These are phyloP conservation scores for Eclectus roratus DNA, from an alignment of 2,113 vertebrate genomes.

Conservation along the genomic window DNA sequence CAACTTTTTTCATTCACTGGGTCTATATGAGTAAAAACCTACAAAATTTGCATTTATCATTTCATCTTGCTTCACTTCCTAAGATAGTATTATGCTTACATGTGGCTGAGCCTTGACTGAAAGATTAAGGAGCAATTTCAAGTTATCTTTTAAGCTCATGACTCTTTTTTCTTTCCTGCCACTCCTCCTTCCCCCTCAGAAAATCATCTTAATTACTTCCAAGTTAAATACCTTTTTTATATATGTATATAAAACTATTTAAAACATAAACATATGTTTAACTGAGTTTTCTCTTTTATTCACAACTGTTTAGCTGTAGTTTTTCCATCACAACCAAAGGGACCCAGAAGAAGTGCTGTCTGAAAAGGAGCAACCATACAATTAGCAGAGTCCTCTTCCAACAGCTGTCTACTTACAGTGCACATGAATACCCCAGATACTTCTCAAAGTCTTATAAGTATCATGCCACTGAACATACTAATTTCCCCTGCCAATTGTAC, in stretches of 20 bases:
- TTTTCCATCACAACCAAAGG: neutral
- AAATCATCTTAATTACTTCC: neutral
- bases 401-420: conserved; percentile 2
- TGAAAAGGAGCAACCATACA: conserved; percentile 3
- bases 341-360: neutral
- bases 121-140: neutral
- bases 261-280: conserved; percentile 15
- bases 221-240: neutral
- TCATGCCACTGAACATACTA: neutral
- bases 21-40: neutral
- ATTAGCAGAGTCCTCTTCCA: conserved; percentile 18
- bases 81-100: neutral
- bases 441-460: neutral
- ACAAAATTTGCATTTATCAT: neutral
- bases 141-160: neutral
- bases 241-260: neutral
- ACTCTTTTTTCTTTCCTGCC: neutral
- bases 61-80: neutral
- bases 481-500: conserved; percentile 46
- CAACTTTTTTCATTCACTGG: neutral
- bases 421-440: neutral
- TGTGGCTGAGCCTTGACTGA: neutral
- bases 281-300: conserved; percentile 33
- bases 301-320: neutral
- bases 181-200: neutral